Percentiles rank a stretch among this genome's conserved stretches.
Evolutionary conservation across 2,113 vertebrate species (phyloP).

Genomic region (Tamias sibiricus): DNA sequence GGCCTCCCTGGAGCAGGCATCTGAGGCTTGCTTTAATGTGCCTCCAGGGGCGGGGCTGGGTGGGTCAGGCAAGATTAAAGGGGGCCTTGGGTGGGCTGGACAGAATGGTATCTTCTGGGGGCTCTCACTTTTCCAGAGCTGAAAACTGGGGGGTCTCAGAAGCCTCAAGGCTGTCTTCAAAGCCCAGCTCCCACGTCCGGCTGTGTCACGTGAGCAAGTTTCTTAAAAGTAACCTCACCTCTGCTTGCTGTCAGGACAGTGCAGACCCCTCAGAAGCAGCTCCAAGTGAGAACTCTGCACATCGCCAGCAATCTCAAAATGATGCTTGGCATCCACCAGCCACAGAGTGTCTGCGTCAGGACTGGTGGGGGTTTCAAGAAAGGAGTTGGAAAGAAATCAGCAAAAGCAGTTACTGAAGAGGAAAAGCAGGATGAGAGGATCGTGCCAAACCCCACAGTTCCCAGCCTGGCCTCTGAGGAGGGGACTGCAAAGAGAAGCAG

Average conservation of each 20-base stretch:
- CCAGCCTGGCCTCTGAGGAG: neutral
- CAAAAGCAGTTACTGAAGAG: slow-evolving; percentile 6
- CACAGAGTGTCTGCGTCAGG: neutral
- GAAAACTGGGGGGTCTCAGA: neutral
- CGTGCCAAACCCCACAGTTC: neutral
- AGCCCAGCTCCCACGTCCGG: neutral
- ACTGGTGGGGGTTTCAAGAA: neutral
- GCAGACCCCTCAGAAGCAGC: neutral
- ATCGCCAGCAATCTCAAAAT: neutral
- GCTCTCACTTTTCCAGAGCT: neutral
- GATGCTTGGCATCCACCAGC: neutral
- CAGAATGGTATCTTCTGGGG: neutral
- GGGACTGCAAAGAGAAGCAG: neutral
- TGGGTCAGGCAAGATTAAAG: slow-evolving; percentile 34
- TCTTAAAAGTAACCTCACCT: neutral
- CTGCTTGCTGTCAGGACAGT: neutral
- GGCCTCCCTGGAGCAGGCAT: neutral
- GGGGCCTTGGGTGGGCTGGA: neutral
- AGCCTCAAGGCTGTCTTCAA: neutral
- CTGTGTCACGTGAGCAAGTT: neutral
- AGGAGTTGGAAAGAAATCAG: slow-evolving; percentile 32
- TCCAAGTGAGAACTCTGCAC: neutral
- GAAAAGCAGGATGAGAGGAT: slow-evolving; percentile 13
- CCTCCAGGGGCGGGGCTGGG: slow-evolving; percentile 7
- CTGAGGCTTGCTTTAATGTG: slow-evolving; percentile 70